phyloP scores from a whole-genome alignment of 2,113 vertebrate genomes.

The Mugil cephalus region DNA sequence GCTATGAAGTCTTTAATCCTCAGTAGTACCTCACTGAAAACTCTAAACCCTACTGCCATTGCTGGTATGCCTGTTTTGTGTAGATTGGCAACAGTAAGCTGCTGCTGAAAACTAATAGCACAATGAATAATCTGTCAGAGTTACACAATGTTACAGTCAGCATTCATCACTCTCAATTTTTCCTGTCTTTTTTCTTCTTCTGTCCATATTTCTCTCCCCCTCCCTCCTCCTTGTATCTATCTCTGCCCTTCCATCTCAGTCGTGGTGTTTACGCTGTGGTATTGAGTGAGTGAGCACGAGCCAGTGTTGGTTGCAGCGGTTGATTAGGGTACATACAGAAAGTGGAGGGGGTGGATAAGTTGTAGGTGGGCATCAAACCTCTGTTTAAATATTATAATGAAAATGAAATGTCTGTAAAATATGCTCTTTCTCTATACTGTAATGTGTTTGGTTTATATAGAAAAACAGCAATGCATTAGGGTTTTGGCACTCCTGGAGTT shows the following conservation, averaged over 20 bases:
- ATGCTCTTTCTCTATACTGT: constrained; percentile 1
- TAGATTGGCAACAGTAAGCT: constrained; percentile 73
- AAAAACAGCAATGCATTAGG: constrained; percentile 9
- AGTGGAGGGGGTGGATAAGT: constrained; percentile 17
- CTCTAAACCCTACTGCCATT: constrained; percentile 62
- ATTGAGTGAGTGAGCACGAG: constrained; percentile 47
- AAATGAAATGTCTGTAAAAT: constrained; percentile 2
- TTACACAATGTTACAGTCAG: constrained; percentile 77
- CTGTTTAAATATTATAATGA: constrained; percentile 14
- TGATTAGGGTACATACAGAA: constrained; percentile 55
- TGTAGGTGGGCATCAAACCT: constrained; percentile 42
- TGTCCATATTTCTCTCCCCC: constrained; percentile 36
- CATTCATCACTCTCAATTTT: constrained; percentile 67
- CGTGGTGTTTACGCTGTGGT: constrained; percentile 60
- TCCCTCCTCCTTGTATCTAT: constrained; percentile 27
- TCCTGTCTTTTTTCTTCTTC: constrained; percentile 34
- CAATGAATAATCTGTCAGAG: constrained; percentile 77
- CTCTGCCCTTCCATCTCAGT: constrained; percentile 51
- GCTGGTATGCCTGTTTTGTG: constrained; percentile 74
- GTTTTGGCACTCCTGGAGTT: constrained; percentile 14
- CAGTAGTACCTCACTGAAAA: constrained; percentile 69
- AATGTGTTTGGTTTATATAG: background rate
- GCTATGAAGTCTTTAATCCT: constrained; percentile 68
- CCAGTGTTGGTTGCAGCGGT: constrained; percentile 53
- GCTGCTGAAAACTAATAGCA: constrained; percentile 77